Evolutionary conservation across 2,797 vertebrate species (phyloP).

Genomic region (Helarctos malayanus): DNA sequence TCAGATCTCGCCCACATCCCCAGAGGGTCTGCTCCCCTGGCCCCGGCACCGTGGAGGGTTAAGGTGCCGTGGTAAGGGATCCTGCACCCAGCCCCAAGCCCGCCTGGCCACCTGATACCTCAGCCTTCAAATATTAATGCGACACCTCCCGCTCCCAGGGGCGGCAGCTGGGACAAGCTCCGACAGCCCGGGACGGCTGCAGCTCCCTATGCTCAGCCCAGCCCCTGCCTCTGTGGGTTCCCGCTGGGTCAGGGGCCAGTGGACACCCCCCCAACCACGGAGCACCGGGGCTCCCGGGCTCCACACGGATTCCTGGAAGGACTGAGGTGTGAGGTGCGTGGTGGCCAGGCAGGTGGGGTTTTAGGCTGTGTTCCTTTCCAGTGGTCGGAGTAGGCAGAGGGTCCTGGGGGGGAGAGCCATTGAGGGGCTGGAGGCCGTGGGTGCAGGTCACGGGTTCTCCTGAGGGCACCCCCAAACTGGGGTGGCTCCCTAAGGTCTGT

Average conservation of each 20-base stretch:
- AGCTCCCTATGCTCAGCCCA: not conserved
- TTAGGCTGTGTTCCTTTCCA: not conserved
- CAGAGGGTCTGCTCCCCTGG: not conserved
- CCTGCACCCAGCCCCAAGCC: conserved; percentile 42
- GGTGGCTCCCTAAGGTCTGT: not conserved
- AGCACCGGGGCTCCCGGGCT: not conserved
- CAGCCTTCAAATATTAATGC: conserved; percentile 84
- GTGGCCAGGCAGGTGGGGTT: not conserved
- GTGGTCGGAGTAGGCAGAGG: not conserved
- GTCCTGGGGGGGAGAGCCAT: not conserved
- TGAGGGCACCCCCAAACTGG: not conserved
- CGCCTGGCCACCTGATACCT: conserved; percentile 82
- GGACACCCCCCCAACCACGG: rapidly evolving
- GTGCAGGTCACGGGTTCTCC: not conserved
- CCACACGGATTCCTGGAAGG: not conserved
- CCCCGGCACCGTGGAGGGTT: not conserved
- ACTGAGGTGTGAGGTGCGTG: not conserved
- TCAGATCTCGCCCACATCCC: not conserved
- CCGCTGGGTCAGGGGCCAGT: rapidly evolving
- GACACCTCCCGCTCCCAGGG: conserved; percentile 9
- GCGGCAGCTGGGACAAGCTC: not conserved
- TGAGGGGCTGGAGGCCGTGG: not conserved
- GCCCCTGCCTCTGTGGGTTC: not conserved
- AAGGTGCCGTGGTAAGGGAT: conserved; percentile 70
- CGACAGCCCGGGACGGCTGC: rapidly evolving